Percentiles rank a stretch among this genome's conserved stretches.
Conservation (phyloP, 2,888 invertebrate genomes). For the Lamellibrachia satsuma region DNA sequence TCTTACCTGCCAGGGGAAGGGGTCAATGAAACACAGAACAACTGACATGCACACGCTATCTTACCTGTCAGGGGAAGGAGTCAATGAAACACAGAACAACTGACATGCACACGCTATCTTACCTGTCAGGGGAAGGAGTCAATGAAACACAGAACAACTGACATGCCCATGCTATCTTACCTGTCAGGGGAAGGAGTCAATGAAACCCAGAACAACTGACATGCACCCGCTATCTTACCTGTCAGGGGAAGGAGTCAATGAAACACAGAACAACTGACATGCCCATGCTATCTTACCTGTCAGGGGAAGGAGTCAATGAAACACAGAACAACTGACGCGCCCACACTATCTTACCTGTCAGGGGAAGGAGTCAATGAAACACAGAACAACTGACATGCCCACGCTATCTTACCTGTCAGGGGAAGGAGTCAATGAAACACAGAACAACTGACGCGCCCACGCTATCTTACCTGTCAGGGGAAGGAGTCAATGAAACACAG, state of each 20-base stretch:
- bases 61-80: too few relatives aligned
- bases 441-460: not conserved
- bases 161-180: conserved; percentile 65
- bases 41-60: too few relatives aligned
- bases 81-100: not conserved
- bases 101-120: too few relatives aligned
- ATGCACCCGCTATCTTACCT: too few relatives aligned
- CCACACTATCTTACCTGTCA: conserved; percentile 64
- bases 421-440: not conserved
- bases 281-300: too few relatives aligned
- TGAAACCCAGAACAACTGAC: not conserved
- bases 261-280: not conserved
- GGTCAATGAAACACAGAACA: not conserved
- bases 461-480: too few relatives aligned
- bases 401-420: too few relatives aligned
- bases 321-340: conserved; percentile 60
- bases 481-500: conserved; percentile 17
- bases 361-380: not conserved
- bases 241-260: not conserved
- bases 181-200: conserved; percentile 36
- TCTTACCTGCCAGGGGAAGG: conserved; percentile 52
- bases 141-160: conserved; percentile 54
- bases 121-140: too few relatives aligned
- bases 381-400: not conserved
- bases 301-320: too few relatives aligned